A percentile compares a stretch with the other conserved stretches of the same genome.
These are phyloP conservation scores for Andrena fulva DNA, from an alignment of 2,888 invertebrate genomes.

Conservation along the genomic window DNA sequence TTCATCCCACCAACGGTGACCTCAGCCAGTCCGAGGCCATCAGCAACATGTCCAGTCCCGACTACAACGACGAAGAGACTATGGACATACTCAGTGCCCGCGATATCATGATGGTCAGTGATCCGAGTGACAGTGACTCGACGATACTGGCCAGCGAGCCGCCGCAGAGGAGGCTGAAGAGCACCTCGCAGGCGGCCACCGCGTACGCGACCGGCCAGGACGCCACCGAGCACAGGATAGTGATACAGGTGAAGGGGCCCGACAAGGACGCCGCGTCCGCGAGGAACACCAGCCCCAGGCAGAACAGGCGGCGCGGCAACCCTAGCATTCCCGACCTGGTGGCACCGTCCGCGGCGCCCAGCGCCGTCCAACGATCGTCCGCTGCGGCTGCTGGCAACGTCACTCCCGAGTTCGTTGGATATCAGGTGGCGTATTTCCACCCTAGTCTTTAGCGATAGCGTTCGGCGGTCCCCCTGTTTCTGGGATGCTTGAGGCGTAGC, in stretches of 20 bases:
- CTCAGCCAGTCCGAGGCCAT: constrained; percentile 94
- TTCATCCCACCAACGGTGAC: constrained; percentile 87
- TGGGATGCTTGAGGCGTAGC: too few relatives aligned
- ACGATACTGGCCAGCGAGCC: constrained; percentile 94
- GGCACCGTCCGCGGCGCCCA: constrained; percentile 52
- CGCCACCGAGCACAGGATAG: constrained; percentile 91
- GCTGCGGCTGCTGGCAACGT: constrained; percentile 64
- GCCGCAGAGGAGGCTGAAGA: constrained; percentile 86
- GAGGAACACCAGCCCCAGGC: constrained; percentile 80
- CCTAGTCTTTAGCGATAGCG: too few relatives aligned
- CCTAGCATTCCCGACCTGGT: constrained; percentile 57
- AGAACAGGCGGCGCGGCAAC: constrained; percentile 75
- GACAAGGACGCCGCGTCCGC: constrained; percentile 82
- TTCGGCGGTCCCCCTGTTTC: too few relatives aligned
- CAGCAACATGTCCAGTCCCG: constrained; percentile 95
- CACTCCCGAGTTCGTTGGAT: constrained; percentile 87
- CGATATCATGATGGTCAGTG: constrained; percentile 95
- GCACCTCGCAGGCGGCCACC: constrained; percentile 40
- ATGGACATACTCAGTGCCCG: constrained; percentile 92
- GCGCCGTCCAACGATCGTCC: constrained; percentile 42
- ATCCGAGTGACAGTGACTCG: constrained; percentile 95
- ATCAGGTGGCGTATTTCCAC: constrained; percentile 84
- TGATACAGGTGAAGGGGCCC: constrained; percentile 91
- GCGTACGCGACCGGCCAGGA: constrained; percentile 72
- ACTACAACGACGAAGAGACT: constrained; percentile 94